Percentiles rank a stretch among this genome's conserved stretches.
These are phyloP conservation scores for Limonius californicus DNA, from an alignment of 1,140 invertebrate genomes.

Conservation along the genomic window DNA sequence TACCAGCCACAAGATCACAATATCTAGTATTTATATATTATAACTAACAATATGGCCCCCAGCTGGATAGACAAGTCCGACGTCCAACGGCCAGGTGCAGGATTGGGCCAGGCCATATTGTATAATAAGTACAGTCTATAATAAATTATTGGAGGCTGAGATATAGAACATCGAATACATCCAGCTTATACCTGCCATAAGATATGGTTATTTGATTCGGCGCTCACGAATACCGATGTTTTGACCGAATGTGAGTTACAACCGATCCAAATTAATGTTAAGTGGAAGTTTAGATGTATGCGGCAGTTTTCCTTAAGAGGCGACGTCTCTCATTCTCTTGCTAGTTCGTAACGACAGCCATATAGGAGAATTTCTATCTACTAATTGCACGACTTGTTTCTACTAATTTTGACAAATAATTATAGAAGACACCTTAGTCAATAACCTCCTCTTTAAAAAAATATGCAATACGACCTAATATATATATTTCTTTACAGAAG, in stretches of 20 bases:
- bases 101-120: conserved; percentile 30
- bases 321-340: too few relatives aligned
- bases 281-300: background rate
- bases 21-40: background rate
- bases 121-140: conserved; percentile 38
- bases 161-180: conserved; percentile 25
- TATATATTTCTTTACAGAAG: too few relatives aligned
- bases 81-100: conserved; percentile 37
- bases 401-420: too few relatives aligned
- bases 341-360: too few relatives aligned
- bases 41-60: conserved; percentile 32
- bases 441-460: too few relatives aligned
- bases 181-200: conserved; percentile 32
- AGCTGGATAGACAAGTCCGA: conserved; percentile 29
- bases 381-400: too few relatives aligned
- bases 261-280: background rate
- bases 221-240: conserved; percentile 27
- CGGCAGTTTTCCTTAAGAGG: background rate
- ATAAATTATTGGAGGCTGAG: conserved; percentile 34
- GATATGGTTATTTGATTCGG: conserved; percentile 33
- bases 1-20: background rate
- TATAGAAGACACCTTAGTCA: too few relatives aligned
- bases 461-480: too few relatives aligned
- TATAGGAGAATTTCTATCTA: too few relatives aligned
- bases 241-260: conserved; percentile 29